A percentile compares a stretch with the other conserved stretches of the same genome.
phyloP scores from a whole-genome alignment of 1,140 invertebrate genomes.

The Drosophila murphyi region DNA sequence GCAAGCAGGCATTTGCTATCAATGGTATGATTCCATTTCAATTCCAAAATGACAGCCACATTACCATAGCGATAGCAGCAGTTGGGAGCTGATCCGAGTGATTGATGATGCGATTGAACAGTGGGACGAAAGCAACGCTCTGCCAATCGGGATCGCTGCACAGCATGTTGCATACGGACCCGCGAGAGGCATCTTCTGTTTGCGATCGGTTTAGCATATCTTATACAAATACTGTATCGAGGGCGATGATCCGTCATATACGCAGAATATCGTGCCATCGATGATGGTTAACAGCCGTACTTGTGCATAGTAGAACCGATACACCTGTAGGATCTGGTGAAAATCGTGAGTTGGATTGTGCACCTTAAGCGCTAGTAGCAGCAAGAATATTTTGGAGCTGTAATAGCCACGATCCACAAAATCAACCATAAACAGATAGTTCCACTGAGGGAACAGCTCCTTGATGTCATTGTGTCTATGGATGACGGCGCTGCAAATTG shows the following conservation, averaged over 20 bases:
- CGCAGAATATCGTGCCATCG: slow-evolving; percentile 99
- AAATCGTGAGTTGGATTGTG: slow-evolving; percentile 99
- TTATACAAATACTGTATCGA: slow-evolving; percentile 99
- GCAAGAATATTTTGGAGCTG: slow-evolving; percentile 99
- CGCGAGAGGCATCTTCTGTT: slow-evolving; percentile 99
- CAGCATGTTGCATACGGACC: slow-evolving; percentile 99
- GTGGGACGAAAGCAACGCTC: slow-evolving; percentile 98
- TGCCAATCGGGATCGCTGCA: slow-evolving; percentile 98
- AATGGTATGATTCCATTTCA: slow-evolving; percentile 87
- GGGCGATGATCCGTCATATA: slow-evolving; percentile 99
- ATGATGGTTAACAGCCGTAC: slow-evolving; percentile 97
- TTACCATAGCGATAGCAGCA: slow-evolving; percentile 99
- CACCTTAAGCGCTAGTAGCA: slow-evolving; percentile 98
- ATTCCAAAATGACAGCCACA: slow-evolving; percentile 98
- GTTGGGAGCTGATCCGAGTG: slow-evolving; percentile 99
- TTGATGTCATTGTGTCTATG: slow-evolving; percentile 99
- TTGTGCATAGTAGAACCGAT: slow-evolving; percentile 99
- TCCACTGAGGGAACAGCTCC: slow-evolving; percentile 99
- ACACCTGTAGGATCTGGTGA: slow-evolving; percentile 99
- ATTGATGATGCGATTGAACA: slow-evolving; percentile 98
- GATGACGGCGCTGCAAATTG: slow-evolving; percentile 99
- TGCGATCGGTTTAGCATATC: slow-evolving; percentile 98
- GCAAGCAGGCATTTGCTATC: slow-evolving; percentile 60
- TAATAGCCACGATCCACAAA: slow-evolving; percentile 99
- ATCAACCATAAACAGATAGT: slow-evolving; percentile 99